phyloP scores from a whole-genome alignment of 64 coral and sea anemone genomes.

The Pachyseris speciosa region DNA sequence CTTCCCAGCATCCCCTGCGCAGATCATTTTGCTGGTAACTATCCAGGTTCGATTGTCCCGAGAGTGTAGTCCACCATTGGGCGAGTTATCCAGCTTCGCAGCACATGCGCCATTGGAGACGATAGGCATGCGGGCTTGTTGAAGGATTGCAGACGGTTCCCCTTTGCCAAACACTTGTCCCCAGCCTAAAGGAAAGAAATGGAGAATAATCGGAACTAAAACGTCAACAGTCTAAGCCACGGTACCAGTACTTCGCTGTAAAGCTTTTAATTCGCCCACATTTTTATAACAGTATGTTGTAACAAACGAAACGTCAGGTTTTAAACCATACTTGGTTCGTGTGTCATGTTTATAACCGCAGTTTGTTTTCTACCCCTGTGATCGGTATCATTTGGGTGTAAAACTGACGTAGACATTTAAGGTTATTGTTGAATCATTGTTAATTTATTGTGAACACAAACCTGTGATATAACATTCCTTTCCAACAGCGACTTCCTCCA shows the following conservation, averaged over 20 bases:
- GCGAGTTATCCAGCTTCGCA: constrained; percentile 9
- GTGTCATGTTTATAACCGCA: too few species aligned
- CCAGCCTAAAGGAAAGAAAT: constrained; percentile 52
- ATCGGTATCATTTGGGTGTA: too few species aligned
- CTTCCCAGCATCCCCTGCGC: constrained; percentile 65
- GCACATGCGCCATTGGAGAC: constrained; percentile 60
- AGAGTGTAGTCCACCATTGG: constrained; percentile 9
- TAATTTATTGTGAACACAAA: background rate
- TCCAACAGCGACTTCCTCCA: constrained; percentile 1
- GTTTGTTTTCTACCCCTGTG: too few species aligned
- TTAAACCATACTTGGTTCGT: too few species aligned
- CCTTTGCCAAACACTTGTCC: constrained; percentile 30
- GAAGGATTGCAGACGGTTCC: constrained; percentile 21
- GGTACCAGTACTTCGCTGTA: too few species aligned
- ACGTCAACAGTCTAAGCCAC: too few species aligned
- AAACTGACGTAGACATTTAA: too few species aligned
- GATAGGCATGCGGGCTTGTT: constrained; percentile 72
- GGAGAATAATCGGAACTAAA: too few species aligned
- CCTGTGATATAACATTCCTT: constrained; percentile 60
- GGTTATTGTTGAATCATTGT: too few species aligned
- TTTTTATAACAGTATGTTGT: too few species aligned
- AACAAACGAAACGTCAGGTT: too few species aligned
- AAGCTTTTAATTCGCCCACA: too few species aligned
- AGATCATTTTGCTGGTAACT: constrained; percentile 69
- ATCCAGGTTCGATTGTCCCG: constrained; percentile 61